phyloP scores from a whole-genome alignment of 2,113 vertebrate genomes.

The Guaruba guarouba region DNA sequence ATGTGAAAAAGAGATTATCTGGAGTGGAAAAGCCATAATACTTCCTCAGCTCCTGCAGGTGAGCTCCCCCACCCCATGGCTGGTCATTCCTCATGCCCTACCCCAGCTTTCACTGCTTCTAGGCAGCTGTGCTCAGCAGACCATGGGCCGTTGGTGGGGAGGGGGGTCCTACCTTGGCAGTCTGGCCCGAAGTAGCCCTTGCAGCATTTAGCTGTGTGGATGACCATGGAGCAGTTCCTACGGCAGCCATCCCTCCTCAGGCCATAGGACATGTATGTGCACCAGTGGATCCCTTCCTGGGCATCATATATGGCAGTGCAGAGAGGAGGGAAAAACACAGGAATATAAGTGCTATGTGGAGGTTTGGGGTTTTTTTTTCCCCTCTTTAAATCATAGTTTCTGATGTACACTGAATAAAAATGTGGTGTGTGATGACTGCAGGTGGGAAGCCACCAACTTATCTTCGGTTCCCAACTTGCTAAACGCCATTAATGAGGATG shows the following conservation, averaged over 20 bases:
- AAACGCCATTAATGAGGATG: background rate
- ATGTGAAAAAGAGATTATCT: background rate
- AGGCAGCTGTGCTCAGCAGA: background rate
- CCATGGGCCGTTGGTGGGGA: accelerated
- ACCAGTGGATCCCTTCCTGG: slow-evolving; percentile 67
- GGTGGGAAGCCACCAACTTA: background rate
- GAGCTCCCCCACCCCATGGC: background rate
- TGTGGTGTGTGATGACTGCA: background rate
- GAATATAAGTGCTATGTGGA: background rate
- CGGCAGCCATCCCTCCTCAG: slow-evolving; percentile 77
- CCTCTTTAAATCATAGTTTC: background rate
- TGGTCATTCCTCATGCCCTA: background rate
- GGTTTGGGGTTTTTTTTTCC: accelerated
- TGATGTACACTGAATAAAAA: background rate
- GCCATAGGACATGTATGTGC: slow-evolving; percentile 58
- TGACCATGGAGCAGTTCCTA: slow-evolving; percentile 73
- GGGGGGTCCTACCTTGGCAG: slow-evolving; percentile 83
- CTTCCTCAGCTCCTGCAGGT: background rate
- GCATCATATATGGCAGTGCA: accelerated
- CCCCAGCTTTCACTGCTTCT: accelerated
- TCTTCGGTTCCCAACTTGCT: too few species aligned
- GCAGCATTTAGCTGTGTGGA: slow-evolving; percentile 85
- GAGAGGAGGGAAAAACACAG: background rate
- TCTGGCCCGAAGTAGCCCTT: slow-evolving; percentile 85
- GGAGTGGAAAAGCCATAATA: background rate